These are phyloP conservation scores for Anastatus disparis DNA, from an alignment of 1,140 invertebrate genomes.

Conservation along the genomic window DNA sequence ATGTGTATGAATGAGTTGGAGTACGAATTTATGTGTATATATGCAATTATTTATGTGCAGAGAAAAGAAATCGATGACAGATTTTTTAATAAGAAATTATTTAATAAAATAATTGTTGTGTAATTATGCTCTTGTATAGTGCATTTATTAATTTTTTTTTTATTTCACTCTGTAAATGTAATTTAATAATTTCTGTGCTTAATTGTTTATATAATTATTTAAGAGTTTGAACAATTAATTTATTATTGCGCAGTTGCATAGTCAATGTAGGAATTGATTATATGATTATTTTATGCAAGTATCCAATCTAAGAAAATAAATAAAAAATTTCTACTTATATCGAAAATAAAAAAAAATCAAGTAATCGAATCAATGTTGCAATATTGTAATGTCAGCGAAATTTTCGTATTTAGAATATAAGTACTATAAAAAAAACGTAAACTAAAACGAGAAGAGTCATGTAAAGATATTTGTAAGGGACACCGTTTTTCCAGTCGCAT, in stretches of 20 bases:
- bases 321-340: constrained; percentile 24
- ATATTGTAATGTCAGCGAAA: constrained; percentile 25
- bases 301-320: not conserved
- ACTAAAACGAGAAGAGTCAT: not conserved
- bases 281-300: constrained; percentile 9
- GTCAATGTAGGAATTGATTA: not conserved
- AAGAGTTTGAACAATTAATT: not conserved
- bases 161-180: not conserved
- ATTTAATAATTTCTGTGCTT: constrained; percentile 6
- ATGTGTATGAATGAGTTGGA: constrained; percentile 1
- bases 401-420: constrained; percentile 32
- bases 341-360: constrained; percentile 28
- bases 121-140: not conserved
- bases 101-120: constrained; percentile 1
- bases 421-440: constrained; percentile 5
- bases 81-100: not conserved
- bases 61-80: not conserved
- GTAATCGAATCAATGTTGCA: constrained; percentile 31
- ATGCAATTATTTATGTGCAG: constrained; percentile 18
- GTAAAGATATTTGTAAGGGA: constrained; percentile 26
- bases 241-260: not conserved
- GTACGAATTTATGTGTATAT: constrained; percentile 20
- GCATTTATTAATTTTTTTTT: constrained; percentile 1
- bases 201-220: not conserved
- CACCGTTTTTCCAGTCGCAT: constrained; percentile 1